Evolutionary conservation across 2,888 invertebrate species (phyloP), one percentile per base, ranked within the genome.

Genomic region (Eupithecia exiguata): DNA sequence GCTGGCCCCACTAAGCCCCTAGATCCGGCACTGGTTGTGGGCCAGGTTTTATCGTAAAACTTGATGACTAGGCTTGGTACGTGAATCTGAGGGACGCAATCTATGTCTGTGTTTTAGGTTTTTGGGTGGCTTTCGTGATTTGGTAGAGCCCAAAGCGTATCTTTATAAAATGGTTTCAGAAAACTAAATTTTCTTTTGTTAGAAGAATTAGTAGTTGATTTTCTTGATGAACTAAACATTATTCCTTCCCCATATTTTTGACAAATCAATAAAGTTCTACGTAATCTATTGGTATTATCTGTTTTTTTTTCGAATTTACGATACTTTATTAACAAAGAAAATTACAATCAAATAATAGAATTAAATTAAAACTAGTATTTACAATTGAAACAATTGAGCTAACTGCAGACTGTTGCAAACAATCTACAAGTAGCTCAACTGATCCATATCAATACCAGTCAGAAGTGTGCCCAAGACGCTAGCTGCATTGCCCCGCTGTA

Each of bases 21-120:
- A 58, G 58, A 58, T 58, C 25, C 58, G 25, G 58, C 25, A 12
- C 58, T 58, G 58, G 2, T 58, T 25, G 12, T 25, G 58, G 58
- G 58, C 36, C 61, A n/a, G 43, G 61, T 70, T 72, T 70, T 70
- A 72, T 75, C 75, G 70, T 68, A 72, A 70, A 72, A 75, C 72
- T 68, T 75, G 70, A 72, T 72, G 75, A 70, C 70, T 67, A 75
- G 63, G 72, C 75, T 63, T 63, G 53, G 62, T 66, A 40, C 21
- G 40, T 66, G 21, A 16, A 38, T 38, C 21, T 66, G 21, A n/a
- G 38, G n/a, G 25, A 40, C 43, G n/a, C 21, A 12, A 21, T 66
- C 38, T n/a, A 65, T 38, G 35, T n/a, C 38, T 36, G 16, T 38
- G 38, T 65, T 65, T 65, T 38, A 66, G 66, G 25, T 40, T n/a